phyloP scores from a whole-genome alignment of 1,140 invertebrate genomes.

The Aporrectodea caliginosa region DNA sequence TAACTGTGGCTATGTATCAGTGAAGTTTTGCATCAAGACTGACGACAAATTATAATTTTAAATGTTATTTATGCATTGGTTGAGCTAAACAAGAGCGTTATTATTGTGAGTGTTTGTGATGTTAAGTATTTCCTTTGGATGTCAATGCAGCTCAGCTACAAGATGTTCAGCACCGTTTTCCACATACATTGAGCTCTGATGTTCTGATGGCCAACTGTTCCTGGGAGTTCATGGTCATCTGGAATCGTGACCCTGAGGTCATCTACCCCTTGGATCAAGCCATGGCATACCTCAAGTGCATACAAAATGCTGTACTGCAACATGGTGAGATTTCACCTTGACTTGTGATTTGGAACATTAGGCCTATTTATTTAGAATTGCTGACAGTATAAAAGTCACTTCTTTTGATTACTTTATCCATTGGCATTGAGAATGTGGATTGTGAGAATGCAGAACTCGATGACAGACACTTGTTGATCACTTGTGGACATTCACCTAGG shows the following conservation, averaged over 20 bases:
- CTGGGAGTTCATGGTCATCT: constrained; percentile 82
- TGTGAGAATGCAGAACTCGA: background rate
- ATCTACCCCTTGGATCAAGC: constrained; percentile 37
- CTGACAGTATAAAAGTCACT: background rate
- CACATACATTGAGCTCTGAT: constrained; percentile 74
- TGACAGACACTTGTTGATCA: background rate
- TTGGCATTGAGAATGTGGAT: background rate
- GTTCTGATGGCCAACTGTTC: constrained; percentile 76
- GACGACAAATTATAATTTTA: no score
- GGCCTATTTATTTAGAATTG: background rate
- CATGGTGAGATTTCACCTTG: constrained; percentile 46
- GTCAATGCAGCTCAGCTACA: constrained; percentile 43
- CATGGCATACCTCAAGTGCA: constrained; percentile 47
- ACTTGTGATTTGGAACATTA: background rate
- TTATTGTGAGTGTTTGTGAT: no score
- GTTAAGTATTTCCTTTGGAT: no score
- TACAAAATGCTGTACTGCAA: constrained; percentile 52
- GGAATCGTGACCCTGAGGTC: constrained; percentile 72
- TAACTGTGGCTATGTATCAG: no score
- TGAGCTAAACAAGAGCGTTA: no score
- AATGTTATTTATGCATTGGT: no score
- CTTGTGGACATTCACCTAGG: no score
- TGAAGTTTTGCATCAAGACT: no score
- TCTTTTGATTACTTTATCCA: background rate
- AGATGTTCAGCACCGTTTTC: constrained; percentile 64